These are phyloP conservation scores for Sepiola atlantica DNA, from an alignment of 2,888 invertebrate species.

Conservation along the genomic window DNA sequence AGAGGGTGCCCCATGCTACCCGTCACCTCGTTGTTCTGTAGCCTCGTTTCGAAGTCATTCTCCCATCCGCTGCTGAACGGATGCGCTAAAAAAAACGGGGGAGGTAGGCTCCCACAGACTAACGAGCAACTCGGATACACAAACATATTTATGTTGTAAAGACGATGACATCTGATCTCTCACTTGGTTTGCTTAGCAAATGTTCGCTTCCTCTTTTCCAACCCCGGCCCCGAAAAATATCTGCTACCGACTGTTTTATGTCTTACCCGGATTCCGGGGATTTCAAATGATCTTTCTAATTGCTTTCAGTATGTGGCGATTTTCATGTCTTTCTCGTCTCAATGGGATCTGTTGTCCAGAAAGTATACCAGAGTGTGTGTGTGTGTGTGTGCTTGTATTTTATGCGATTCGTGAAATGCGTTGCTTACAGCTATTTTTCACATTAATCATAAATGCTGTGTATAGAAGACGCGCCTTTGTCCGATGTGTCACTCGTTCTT, in stretches of 20 bases:
- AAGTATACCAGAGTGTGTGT: no score
- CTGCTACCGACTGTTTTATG: background rate
- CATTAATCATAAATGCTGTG: background rate
- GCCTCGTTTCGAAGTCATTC: background rate
- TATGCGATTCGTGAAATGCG: background rate
- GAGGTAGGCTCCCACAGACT: background rate
- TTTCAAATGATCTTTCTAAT: background rate
- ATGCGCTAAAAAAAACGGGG: background rate
- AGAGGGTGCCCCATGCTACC: background rate
- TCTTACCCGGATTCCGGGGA: background rate
- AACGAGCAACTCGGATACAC: background rate
- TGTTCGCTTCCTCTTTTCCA: background rate
- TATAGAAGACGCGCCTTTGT: background rate
- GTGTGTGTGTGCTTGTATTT: background rate
- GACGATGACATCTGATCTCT: background rate
- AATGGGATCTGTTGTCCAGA: background rate
- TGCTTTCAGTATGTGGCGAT: background rate
- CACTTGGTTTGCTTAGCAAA: background rate
- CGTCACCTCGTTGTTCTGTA: background rate
- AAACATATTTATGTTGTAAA: conserved; percentile 1
- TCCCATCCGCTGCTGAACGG: background rate
- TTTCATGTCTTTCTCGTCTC: background rate
- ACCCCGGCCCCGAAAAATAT: background rate
- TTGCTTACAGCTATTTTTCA: background rate
- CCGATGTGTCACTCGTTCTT: background rate